Conservation (phyloP, 2,113 vertebrate genomes). For the Setophaga petechia region DNA sequence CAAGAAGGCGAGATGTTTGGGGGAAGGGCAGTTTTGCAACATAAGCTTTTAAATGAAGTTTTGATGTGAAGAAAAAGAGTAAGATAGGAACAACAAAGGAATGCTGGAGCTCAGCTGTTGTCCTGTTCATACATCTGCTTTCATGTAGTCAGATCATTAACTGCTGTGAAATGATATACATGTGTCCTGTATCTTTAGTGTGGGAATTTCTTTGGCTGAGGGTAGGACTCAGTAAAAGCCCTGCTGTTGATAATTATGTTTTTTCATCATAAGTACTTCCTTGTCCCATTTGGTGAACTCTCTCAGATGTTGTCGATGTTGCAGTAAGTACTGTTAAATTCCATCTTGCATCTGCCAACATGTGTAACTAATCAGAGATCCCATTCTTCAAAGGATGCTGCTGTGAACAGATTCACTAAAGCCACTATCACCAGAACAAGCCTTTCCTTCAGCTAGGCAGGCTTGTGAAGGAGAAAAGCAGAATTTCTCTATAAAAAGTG, state of each 20-base stretch:
- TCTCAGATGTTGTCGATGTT: conserved; percentile 48
- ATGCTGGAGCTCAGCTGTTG: conserved; percentile 20
- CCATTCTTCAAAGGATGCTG: conserved; percentile 42
- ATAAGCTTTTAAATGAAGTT: conserved; percentile 16
- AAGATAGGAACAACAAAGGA: conserved; percentile 12
- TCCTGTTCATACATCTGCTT: conserved; percentile 37
- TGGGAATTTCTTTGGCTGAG: conserved; percentile 42
- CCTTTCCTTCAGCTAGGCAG: background rate
- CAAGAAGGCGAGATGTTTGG: background rate
- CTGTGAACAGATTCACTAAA: conserved; percentile 14
- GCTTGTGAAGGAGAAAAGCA: background rate
- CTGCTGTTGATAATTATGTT: conserved; percentile 39
- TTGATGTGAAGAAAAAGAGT: background rate
- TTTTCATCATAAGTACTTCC: conserved; percentile 32
- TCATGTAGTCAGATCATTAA: conserved; percentile 31
- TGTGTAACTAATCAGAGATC: conserved; percentile 34
- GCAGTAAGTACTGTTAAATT: conserved; percentile 40
- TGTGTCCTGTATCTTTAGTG: conserved; percentile 27
- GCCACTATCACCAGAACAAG: background rate
- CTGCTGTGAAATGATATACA: conserved; percentile 18
- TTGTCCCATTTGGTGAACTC: conserved; percentile 37
- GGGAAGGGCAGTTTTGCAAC: background rate
- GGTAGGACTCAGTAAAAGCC: conserved; percentile 1
- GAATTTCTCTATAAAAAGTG: background rate
- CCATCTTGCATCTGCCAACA: conserved; percentile 37